phyloP scores from a whole-genome alignment of 1,140 invertebrate species.

The roundworm (Caenorhabditis elegans) region DNA sequence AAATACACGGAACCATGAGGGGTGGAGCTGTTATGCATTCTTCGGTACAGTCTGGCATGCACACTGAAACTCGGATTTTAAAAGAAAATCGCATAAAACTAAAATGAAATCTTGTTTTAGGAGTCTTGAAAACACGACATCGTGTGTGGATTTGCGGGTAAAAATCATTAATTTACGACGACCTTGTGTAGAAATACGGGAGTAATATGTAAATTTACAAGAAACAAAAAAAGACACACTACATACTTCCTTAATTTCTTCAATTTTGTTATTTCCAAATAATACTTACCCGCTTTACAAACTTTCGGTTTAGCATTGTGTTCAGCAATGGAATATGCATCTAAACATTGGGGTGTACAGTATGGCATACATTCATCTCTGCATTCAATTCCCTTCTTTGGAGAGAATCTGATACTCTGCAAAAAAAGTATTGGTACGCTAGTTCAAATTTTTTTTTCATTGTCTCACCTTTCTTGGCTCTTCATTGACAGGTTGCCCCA shows the following conservation, averaged over 20 bases:
- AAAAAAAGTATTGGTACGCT: background rate
- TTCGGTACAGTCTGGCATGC: background rate
- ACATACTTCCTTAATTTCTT: too few relatives aligned
- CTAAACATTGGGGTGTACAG: background rate
- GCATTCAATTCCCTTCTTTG: background rate
- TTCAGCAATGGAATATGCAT: background rate
- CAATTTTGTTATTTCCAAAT: too few relatives aligned
- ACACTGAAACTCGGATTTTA: background rate
- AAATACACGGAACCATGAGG: conserved; percentile 1
- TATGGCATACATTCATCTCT: conserved; percentile 13
- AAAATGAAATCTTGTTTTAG: too few relatives aligned
- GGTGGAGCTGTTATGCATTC: conserved; percentile 4
- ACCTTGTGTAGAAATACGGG: too few relatives aligned
- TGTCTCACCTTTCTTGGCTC: background rate
- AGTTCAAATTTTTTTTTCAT: too few relatives aligned
- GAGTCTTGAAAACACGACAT: too few relatives aligned
- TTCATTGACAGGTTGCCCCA: background rate
- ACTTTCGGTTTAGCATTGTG: background rate
- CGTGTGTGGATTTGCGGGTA: too few relatives aligned
- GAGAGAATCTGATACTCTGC: background rate
- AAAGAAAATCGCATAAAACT: too few relatives aligned
- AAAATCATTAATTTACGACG: too few relatives aligned
- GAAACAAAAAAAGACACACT: too few relatives aligned
- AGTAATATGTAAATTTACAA: background rate
- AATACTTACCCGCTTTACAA: background rate